These are phyloP conservation scores for Micoletzkya japonica DNA, from an alignment of 2,888 invertebrate genomes.

Conservation along the genomic window DNA sequence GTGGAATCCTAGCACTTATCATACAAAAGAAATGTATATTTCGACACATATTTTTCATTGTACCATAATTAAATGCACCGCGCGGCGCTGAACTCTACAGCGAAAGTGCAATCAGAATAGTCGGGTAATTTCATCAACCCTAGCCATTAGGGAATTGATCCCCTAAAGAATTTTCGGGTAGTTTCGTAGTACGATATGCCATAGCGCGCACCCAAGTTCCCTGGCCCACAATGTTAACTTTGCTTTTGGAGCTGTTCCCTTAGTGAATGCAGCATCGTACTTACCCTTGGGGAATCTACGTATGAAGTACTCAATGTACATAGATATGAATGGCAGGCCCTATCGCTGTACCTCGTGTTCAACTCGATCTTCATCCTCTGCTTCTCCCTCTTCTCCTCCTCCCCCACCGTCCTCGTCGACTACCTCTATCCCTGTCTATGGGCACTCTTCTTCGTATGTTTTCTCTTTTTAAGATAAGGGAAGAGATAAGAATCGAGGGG, in stretches of 20 bases:
- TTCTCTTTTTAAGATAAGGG: conserved; percentile 11
- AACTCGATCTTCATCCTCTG: conserved; percentile 32
- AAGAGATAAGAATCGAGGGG: background rate
- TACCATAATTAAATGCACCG: background rate
- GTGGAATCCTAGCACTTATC: background rate
- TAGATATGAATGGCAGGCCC: conserved; percentile 25
- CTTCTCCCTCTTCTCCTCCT: conserved; percentile 29
- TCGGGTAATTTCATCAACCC: no score
- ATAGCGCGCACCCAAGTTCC: no score
- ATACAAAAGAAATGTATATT: background rate
- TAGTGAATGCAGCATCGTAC: no score
- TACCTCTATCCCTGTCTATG: conserved; percentile 51
- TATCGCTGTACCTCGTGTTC: conserved; percentile 30
- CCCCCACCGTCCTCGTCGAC: conserved; percentile 36
- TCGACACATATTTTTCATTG: background rate
- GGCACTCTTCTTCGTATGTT: conserved; percentile 48
- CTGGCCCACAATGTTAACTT: no score
- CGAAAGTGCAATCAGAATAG: no score
- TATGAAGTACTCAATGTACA: background rate
- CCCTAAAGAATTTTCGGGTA: no score
- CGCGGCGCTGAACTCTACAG: no score
- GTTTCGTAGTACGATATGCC: no score
- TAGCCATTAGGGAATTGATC: no score
- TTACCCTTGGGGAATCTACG: background rate
- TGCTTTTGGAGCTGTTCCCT: no score